A percentile compares a stretch with the other conserved stretches of the same genome.
phyloP scores from a whole-genome alignment of 2,888 invertebrate genomes.

The Aphodius granarius region DNA sequence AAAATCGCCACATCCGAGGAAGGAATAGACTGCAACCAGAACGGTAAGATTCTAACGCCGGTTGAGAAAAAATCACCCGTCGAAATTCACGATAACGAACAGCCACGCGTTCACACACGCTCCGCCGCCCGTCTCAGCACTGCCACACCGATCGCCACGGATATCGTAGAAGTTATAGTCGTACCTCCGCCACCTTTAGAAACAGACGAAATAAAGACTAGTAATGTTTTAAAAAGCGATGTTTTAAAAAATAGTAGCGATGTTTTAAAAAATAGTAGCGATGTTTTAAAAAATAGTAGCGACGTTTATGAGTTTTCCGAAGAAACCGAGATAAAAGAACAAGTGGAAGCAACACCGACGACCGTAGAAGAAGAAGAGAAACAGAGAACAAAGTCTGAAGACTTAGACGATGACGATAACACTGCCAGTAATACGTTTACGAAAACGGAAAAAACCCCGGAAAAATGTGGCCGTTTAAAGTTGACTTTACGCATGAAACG shows the following conservation, averaged over 20 bases:
- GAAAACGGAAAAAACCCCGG: constrained; percentile 42
- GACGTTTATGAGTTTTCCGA: not conserved
- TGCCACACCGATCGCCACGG: not conserved
- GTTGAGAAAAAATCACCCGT: not conserved
- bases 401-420: constrained; percentile 25
- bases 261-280: too few species aligned
- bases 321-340: not conserved
- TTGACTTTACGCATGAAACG: constrained; percentile 85
- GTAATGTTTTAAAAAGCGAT: too few species aligned
- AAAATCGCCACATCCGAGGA: not conserved
- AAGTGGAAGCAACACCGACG: constrained; percentile 5
- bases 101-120: not conserved
- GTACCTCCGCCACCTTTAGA: not conserved
- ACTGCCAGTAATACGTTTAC: constrained; percentile 26
- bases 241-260: too few species aligned
- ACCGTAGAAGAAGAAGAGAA: constrained; percentile 26
- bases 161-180: not conserved
- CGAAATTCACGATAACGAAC: not conserved
- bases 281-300: too few species aligned
- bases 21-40: constrained; percentile 39
- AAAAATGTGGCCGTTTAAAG: constrained; percentile 62
- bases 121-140: not conserved
- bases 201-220: not conserved
- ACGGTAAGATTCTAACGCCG: constrained; percentile 31
- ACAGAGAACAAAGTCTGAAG: constrained; percentile 41